These are phyloP conservation scores for Cervus canadensis DNA, from an alignment of 2,113 vertebrate genomes.

Conservation along the genomic window DNA sequence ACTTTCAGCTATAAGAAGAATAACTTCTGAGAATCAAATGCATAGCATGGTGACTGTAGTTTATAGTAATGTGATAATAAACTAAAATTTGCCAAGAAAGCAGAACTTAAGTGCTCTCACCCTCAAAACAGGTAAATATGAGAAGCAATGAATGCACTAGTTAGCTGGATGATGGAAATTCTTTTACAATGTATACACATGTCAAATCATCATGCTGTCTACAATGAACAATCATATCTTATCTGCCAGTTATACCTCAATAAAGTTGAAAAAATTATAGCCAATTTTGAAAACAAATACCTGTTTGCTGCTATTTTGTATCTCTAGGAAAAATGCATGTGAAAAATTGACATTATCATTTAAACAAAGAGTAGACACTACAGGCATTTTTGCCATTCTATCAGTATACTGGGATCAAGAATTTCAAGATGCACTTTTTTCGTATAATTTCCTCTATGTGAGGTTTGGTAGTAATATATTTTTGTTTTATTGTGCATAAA, in stretches of 20 bases:
- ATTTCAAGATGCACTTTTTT: neutral
- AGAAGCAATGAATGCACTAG: neutral
- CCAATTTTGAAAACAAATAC: neutral
- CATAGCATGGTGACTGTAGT: neutral
- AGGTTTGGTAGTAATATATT: neutral
- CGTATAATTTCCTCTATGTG: neutral
- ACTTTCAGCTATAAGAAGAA: neutral
- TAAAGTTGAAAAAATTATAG: neutral
- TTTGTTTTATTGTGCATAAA: neutral
- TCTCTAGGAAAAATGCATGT: neutral
- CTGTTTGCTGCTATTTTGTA: neutral
- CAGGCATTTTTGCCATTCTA: neutral
- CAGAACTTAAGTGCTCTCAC: neutral
- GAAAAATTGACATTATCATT: constrained; percentile 6
- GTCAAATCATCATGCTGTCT: neutral
- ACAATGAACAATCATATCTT: neutral
- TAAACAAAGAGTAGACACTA: neutral
- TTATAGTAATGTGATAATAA: neutral
- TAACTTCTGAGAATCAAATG: neutral
- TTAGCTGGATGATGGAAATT: neutral
- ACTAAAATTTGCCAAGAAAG: neutral
- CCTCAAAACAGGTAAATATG: neutral
- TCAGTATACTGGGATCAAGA: neutral
- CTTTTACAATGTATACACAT: neutral
- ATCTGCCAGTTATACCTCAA: neutral